Evolutionary conservation across 2,888 invertebrate species (phyloP), one percentile per base, ranked within the genome.

Genomic region (Drosophila niveifrons): DNA sequence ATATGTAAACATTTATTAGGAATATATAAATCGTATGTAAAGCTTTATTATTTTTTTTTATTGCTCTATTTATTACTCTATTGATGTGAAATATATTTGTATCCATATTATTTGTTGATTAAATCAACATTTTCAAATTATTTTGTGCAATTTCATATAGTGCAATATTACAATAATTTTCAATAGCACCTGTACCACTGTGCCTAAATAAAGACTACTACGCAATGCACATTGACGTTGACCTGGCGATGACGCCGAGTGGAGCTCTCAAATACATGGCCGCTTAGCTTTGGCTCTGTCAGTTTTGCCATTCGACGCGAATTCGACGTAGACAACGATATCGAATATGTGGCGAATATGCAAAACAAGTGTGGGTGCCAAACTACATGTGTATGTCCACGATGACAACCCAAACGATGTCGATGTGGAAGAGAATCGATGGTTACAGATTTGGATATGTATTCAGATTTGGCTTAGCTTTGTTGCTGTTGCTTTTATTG

Each of bases 351-450:
- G 64, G 66, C 71, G 48, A 66, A 51, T 65, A 70, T 75, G 65
- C 72, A 58, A 50, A 66, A 52, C 55, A 67, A 82, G 82, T 84
- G 87, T 83, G 83, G 84, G 87, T 87, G 87, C 82, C 72, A 82
- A 78, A 66, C 67, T 62, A 87, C 83, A 87, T 87, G 84, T 83
- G 83, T 87, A 73, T 84, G 75, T 70, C 72, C 72, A 77, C 80
- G 80, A 83, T 80, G 75, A 75, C 83, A 72, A 79, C 79, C 63
- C 66, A 59, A 80, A 71, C 66, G 75, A 75, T 78, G 78, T 80
- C 61, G 80, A 67, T 67, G 66, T 62, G 67, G 59, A 62, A 66
- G 64, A 70, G 64, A 73, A 73, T 80, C 57, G 66, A 62, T 71
- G 67, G 56, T 39, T 70, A 66, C 59, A 41, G 39, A 41, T 41